Evolutionary conservation across 2,113 vertebrate species (phyloP).

Genomic region (Gnathonemus longibarbis): DNA sequence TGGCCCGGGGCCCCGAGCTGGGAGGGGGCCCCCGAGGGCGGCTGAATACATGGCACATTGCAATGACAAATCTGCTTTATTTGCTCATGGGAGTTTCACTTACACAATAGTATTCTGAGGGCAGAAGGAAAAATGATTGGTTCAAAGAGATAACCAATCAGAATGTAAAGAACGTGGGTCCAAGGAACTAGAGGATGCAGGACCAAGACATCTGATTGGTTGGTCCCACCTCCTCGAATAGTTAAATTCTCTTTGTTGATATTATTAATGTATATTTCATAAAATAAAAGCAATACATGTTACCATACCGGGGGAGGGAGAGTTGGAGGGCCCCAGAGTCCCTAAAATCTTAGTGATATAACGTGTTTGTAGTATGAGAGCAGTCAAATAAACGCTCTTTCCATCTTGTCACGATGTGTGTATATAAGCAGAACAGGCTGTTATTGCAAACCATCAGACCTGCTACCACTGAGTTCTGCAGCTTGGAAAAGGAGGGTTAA

Average conservation of each 20-base stretch:
- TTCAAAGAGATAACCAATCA: not conserved
- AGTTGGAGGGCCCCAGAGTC: not conserved
- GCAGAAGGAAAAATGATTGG: not conserved
- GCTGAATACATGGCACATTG: not conserved
- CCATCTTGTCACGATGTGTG: not conserved
- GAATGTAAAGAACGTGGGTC: not conserved
- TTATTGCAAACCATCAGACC: not conserved
- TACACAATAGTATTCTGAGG: not conserved
- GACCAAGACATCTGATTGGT: not conserved
- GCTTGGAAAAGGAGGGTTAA: not conserved
- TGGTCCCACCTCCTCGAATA: not conserved
- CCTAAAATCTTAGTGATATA: not conserved
- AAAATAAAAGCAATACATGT: not conserved
- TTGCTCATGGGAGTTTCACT: not conserved
- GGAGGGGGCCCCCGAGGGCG: not conserved
- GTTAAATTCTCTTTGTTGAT: not conserved
- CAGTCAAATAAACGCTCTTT: not conserved
- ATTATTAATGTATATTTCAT: not conserved
- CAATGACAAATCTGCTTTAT: not conserved
- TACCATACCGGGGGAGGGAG: not conserved
- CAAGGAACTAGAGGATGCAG: not conserved
- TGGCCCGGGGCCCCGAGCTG: not conserved
- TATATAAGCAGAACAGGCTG: not conserved
- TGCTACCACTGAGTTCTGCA: not conserved
- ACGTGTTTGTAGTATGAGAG: not conserved